Evolutionary conservation across 2,113 vertebrate genomes (phyloP), one percentile per base, ranked within the genome.

Genomic region (cat (Felis catus)): DNA sequence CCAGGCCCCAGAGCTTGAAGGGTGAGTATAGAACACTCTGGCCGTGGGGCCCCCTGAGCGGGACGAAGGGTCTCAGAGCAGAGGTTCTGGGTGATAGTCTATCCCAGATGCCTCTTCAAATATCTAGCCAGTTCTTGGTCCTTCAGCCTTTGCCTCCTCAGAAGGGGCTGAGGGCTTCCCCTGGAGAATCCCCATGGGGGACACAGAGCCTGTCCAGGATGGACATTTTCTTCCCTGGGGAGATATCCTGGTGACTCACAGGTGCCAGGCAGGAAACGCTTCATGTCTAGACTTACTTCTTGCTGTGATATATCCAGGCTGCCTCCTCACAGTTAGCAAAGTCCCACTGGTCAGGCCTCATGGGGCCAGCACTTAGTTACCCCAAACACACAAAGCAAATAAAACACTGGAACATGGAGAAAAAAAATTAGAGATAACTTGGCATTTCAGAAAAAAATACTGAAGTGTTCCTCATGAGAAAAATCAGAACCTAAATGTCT

Each of bases 401-500:
- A 78, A 84, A 93, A 33, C 41, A 8, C 31, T 33, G 18, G 58
- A 31, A 73, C 21, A 31, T 10, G 14, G 66, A 74, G n/a, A 10
- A 31, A 45, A 45, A 61, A n/a, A 41, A 23, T 1, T 65, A 15
- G 58, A 82, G 48, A 51, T 87, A 48, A 76, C 78, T 11, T 53
- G 29, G 33, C 63, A 27, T 70, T 73, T 73, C 68, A 94, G 84
- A 39, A 94, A 82, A 88, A 39, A 53, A 23, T 12, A 65, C 11
- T 15, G 7, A 71, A 23, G 55, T 61, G 4, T 53, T 76, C 61
- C 3, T 31, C 41, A 4, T 21, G 13, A 81, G 74, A 41, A 90
- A 78, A 71, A 55, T 29, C n/a, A 23, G 33, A 61, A 93, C 6
- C 31, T 65, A 31, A 13, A 39, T 3, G 13, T 73, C 51, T 76